Base-by-base conservation (phyloP, 2,888 invertebrate genomes). In the Epinotia nisella region DNA sequence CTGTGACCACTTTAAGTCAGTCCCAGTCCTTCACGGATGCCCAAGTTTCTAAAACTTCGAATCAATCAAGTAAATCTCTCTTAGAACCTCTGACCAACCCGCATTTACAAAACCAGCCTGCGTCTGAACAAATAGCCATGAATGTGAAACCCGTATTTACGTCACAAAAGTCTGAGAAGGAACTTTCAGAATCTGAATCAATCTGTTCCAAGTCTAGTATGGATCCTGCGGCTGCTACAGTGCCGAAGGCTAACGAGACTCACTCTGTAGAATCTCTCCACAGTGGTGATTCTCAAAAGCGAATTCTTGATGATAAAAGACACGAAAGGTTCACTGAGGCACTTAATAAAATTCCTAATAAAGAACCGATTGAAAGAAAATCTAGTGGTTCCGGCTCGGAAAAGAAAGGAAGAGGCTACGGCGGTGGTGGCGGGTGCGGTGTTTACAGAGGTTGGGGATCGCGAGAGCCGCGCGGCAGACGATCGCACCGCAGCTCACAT, bases 361-460 rank as follows among this genome's bases (percentile, higher is more conserved):
- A 95, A 80, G 93, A 94, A 76, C 90, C 93, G 2, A 79, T 91
- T 55, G 93, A 94, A 83, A 81, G 93, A 67, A 94, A 88, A 87
- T 94, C 84, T 78, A 94, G 89, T 81, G 90, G 89, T 73, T 91
- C 91, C 68, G 90, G 89, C 82, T 90, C 90, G 83, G 84, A 95
- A 90, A 90, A 94, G 91, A 88, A 94, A 89, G 93, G 84, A 80
- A 92, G 94, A 79, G 91, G 95, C 49, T 94, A 92, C 76, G 92
- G 94, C 77, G 84, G 89, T 24, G 82, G 87, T 45, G 90, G 91
- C 78, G 83, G 91, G 15, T 91, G 87, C 75, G 89, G 93, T 72
- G 91, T 91, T 71, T 94, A 94, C 81, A 90, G 94, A 77, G 92
- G 93, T 76, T 91, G 93, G 90, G 93, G 94, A 55, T 86, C 92